These are phyloP conservation scores for Coleophora flavipennella DNA, from an alignment of 2,888 invertebrate species.

Conservation along the genomic window DNA sequence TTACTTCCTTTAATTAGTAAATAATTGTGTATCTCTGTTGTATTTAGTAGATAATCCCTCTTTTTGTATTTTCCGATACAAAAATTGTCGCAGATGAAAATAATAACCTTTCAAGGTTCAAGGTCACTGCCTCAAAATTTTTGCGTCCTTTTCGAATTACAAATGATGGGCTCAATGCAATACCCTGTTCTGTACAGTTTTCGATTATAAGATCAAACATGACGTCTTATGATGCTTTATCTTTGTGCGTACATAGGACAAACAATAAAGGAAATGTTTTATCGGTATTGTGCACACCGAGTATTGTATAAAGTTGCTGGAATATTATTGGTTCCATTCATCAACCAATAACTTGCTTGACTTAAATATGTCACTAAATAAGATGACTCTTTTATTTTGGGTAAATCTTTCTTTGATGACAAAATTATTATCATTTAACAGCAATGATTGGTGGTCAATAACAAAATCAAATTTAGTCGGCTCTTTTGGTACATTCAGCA, in stretches of 20 bases:
- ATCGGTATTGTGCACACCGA: conserved; percentile 5
- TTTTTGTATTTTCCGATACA: conserved; percentile 9
- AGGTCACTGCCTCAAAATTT: conserved; percentile 8
- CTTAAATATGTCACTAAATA: conserved; percentile 6
- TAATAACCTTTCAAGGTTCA: conserved; percentile 10
- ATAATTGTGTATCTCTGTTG: conserved; percentile 3
- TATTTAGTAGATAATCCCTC: conserved; percentile 8
- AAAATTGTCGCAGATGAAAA: conserved; percentile 12
- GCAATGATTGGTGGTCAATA: neutral
- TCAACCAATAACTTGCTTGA: conserved; percentile 5
- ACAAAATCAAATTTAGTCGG: conserved; percentile 7
- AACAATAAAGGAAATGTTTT: conserved; percentile 10
- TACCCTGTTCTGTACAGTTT: conserved; percentile 6
- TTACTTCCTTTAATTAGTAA: too few relatives aligned
- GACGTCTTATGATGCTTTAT: conserved; percentile 6
- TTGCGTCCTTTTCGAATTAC: conserved; percentile 9
- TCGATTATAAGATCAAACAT: conserved; percentile 9
- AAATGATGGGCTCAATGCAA: conserved; percentile 2
- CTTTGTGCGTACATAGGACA: conserved; percentile 6
- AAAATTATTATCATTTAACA: conserved; percentile 2
- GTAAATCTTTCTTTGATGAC: conserved; percentile 5
- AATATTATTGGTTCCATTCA: conserved; percentile 9
- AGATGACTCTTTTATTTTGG: conserved; percentile 3
- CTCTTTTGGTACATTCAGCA: conserved; percentile 2
- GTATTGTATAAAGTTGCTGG: conserved; percentile 10